Evolutionary conservation across 2,113 vertebrate genomes (phyloP), one percentile per base, ranked within the genome.

Genomic region (Uria lomvia): DNA sequence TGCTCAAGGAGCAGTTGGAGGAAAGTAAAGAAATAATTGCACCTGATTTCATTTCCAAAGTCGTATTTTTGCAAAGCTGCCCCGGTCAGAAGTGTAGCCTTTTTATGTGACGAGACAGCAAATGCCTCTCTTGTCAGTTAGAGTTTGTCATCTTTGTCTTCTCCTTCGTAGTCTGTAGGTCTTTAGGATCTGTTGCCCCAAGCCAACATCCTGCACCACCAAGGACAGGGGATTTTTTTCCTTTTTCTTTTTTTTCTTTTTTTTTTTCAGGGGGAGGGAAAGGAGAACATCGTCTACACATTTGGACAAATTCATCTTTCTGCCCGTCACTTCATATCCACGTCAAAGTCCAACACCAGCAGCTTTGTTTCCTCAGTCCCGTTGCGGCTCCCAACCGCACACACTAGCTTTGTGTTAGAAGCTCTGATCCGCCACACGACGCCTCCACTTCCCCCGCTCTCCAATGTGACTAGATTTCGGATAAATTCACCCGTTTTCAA

Each of bases 401-500:
- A 99, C 97, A 99, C 99, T 87, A 99, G 98, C 98, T 99, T 99
- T 96, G 99, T 99, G 98, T 99, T 99, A 38, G 99, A 99, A 97
- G 99, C 99, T 82, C 99, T 98, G 98, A 99, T 99, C 92, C 99
- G 98, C 99, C 99, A 99, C 96, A 99, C 99, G 58, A 99, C 99
- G 12, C 99, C 99, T 75, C 99, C 99, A 1, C 99, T 99, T 83
- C 99, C 99, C 71, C 99, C 99, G 34, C 99, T 99, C 98, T 99
- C 99, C 98, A 99, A 98, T 90, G 99, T 99, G 97, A 99, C 99
- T 96, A 99, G 98, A 97, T 99, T 99, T n/a, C 99, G 99, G 98
- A 99, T 99, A 98, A 99, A 99, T 98, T 99, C 99, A 98, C 99
- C 99, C 96, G 99, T 99, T 98, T 99, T 99, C 98, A 99, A 98